A percentile compares a stretch with the other conserved stretches of the same genome.
phyloP scores from a whole-genome alignment of 2,113 vertebrate genomes.

The Leucopsar rothschildi region DNA sequence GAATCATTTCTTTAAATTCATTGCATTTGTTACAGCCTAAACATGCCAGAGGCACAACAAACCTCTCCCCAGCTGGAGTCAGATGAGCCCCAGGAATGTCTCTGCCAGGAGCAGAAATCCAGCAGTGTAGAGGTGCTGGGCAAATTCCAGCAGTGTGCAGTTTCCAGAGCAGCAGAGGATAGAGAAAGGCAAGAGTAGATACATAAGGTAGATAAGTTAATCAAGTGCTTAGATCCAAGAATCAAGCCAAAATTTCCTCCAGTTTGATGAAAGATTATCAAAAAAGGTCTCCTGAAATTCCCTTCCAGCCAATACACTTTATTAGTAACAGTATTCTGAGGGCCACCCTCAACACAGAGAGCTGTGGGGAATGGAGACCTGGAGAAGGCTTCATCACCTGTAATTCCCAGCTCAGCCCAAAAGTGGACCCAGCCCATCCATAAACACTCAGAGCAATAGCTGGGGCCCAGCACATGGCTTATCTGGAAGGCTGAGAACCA shows the following conservation, averaged over 20 bases:
- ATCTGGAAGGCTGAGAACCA: fast-evolving
- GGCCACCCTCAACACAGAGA: not conserved
- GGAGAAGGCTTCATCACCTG: not conserved
- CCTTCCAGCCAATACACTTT: not conserved
- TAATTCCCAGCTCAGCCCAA: not conserved
- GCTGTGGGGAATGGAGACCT: not conserved
- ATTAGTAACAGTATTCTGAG: not conserved
- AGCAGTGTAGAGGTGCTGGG: not conserved
- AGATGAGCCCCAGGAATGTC: not conserved
- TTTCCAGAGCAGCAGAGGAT: not conserved
- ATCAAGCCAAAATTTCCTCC: not conserved
- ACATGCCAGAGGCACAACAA: not conserved
- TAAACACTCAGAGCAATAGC: not conserved
- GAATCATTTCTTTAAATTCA: not conserved
- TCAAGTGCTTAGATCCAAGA: not conserved
- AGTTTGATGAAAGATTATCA: not conserved
- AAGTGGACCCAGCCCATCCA: not conserved
- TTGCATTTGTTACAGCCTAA: not conserved
- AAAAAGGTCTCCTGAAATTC: not conserved
- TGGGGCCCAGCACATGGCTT: fast-evolving
- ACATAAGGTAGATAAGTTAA: not conserved
- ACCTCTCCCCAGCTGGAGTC: not conserved
- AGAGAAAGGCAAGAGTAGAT: not conserved
- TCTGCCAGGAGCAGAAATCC: not conserved
- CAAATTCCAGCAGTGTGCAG: not conserved